Evolutionary conservation across 2,888 invertebrate species (phyloP).

Genomic region (Caenorhabditis sulstoni): DNA sequence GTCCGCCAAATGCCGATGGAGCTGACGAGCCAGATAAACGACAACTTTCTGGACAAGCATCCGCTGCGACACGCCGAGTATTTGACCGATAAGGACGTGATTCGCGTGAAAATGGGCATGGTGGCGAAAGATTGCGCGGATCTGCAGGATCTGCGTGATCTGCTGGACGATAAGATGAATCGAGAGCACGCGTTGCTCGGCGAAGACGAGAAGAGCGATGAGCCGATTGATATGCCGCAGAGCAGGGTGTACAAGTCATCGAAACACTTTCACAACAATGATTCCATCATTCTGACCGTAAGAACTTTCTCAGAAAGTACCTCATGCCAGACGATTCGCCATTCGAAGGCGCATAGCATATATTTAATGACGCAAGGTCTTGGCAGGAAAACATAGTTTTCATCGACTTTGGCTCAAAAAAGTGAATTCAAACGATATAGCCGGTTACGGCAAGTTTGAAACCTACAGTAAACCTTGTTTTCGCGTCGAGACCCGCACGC

Average conservation of each 20-base stretch:
- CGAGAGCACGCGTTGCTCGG: neutral
- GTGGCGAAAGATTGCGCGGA: slow-evolving; percentile 47
- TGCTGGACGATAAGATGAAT: neutral
- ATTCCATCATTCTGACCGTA: neutral
- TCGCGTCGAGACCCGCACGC: no score
- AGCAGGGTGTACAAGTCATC: neutral
- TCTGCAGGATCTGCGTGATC: slow-evolving; percentile 20
- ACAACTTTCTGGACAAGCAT: slow-evolving; percentile 37
- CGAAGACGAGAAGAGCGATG: slow-evolving; percentile 10
- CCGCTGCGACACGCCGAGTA: slow-evolving; percentile 42
- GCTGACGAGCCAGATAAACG: slow-evolving; percentile 14
- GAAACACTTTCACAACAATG: neutral
- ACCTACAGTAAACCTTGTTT: no score
- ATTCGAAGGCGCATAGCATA: no score
- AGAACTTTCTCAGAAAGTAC: neutral
- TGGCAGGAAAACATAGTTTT: no score
- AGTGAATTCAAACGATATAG: no score
- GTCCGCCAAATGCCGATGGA: neutral
- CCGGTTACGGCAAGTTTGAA: no score
- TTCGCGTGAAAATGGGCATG: slow-evolving; percentile 25
- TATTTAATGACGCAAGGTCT: no score
- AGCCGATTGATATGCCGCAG: neutral
- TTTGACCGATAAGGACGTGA: slow-evolving; percentile 55
- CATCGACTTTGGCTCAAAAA: no score
- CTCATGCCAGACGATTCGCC: no score